Evolutionary conservation across 2,797 vertebrate genomes (phyloP), one percentile per base, ranked within the genome.

Genomic region (Myripristis murdjan): DNA sequence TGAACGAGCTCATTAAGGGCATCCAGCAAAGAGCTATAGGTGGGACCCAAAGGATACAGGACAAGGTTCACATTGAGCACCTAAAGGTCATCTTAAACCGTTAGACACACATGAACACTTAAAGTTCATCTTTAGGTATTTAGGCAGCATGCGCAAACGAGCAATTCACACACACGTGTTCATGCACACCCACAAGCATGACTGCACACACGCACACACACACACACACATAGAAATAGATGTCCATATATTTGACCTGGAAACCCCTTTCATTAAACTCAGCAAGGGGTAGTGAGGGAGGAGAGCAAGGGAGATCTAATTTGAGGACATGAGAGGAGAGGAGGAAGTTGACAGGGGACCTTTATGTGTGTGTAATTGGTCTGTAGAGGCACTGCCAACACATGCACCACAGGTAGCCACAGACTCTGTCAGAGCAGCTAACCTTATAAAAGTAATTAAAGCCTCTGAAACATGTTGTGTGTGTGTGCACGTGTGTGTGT

Each of bases 301-400:
- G 63, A 47, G 58, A 66, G 60, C 67, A 64, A 41, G 37, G 49
- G 55, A 60, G 33, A 64, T 73, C 75, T 84, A 87, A 88, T 85
- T 83, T 90, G 76, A 83, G 71, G 84, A 85, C 79, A 86, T 73
- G 66, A 89, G 79, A 83, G 72, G 81, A 85, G 88, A 82, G 66
- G 68, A 77, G 74, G 60, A 88, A 73, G 82, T 79, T 67, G 65
- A 83, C 77, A 81, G 59, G 76, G 59, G 75, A 82, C 57, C 74
- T 87, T 88, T 77, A 85, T 68, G 65, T 77, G 80, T 72, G 75
- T 75, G 83, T 90, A 89, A 91, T 89, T 90, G 77, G 81, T 83
- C 79, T 80, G 65, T 51, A 59, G 82, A 84, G 75, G 67, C 85
- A 81, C 57, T 56, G 58, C 79, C 56, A 78, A 83, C 69, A 70